Conservation (phyloP, 1,140 invertebrate species). For the Bemisia tabaci region DNA sequence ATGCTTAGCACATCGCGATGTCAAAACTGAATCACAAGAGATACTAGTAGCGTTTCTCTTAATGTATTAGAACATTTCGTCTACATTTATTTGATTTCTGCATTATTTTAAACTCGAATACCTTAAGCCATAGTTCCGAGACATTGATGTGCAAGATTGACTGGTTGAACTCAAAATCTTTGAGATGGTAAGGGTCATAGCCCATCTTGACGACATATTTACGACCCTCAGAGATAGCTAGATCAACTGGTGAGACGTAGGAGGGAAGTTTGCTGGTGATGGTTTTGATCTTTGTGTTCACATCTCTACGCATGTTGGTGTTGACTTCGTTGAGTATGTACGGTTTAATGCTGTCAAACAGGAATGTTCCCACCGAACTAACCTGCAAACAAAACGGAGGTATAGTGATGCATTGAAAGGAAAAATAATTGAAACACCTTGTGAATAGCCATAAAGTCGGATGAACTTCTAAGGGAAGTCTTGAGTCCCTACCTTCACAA, state of each 20-base stretch:
- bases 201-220: conserved; percentile 49
- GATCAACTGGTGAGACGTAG: conserved; percentile 62
- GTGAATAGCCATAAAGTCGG: too few relatives aligned
- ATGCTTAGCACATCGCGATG: too few relatives aligned
- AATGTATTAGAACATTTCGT: too few relatives aligned
- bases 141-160: conserved; percentile 19
- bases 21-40: too few relatives aligned
- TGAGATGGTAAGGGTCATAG: conserved; percentile 48
- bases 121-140: conserved; percentile 48
- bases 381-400: too few relatives aligned
- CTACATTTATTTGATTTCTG: too few relatives aligned
- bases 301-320: conserved; percentile 17
- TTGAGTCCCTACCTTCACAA: too few relatives aligned
- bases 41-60: too few relatives aligned
- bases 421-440: too few relatives aligned
- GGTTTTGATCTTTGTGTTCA: conserved; percentile 17
- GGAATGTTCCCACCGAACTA: conserved; percentile 60
- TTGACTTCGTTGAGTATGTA: conserved; percentile 51
- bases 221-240: conserved; percentile 54
- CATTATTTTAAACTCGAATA: too few relatives aligned
- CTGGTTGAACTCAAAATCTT: conserved; percentile 13
- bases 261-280: conserved; percentile 42
- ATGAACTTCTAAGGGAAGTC: too few relatives aligned
- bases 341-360: conserved; percentile 74
- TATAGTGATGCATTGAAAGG: too few relatives aligned